A percentile compares a stretch with the other conserved stretches of the same genome.
phyloP scores from a whole-genome alignment of 2,888 invertebrate species.

The Aethes cnicana region DNA sequence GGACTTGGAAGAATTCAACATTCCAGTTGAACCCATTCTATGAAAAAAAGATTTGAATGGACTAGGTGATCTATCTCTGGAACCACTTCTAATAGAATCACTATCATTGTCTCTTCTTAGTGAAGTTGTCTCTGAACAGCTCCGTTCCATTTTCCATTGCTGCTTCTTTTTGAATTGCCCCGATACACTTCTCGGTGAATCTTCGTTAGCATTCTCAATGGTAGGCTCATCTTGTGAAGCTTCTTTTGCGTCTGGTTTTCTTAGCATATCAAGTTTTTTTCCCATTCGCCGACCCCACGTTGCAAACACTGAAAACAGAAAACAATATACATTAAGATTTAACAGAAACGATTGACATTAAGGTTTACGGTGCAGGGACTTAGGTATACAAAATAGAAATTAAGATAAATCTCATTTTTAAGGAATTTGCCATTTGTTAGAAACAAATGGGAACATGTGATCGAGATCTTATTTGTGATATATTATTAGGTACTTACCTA shows the following conservation, averaged over 20 bases:
- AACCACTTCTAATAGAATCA: conserved; percentile 73
- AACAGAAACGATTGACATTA: too few species aligned
- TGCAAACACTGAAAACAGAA: conserved; percentile 81
- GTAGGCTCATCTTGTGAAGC: conserved; percentile 59
- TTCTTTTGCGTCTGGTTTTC: conserved; percentile 85
- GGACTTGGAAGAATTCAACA: conserved; percentile 84
- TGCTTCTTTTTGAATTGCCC: conserved; percentile 81
- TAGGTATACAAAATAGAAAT: too few species aligned
- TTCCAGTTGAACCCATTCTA: conserved; percentile 89
- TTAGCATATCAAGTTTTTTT: conserved; percentile 88
- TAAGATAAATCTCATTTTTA: too few species aligned
- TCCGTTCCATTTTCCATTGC: conserved; percentile 83
- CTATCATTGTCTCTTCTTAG: conserved; percentile 72
- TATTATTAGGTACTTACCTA: too few species aligned
- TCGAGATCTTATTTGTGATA: too few species aligned
- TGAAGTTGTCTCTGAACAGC: conserved; percentile 74
- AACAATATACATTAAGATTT: conserved; percentile 2
- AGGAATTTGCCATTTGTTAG: too few species aligned
- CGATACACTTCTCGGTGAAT: conserved; percentile 57
- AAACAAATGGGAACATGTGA: too few species aligned
- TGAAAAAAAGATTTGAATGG: conserved; percentile 88
- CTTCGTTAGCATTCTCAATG: conserved; percentile 54
- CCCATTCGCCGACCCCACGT: conserved; percentile 91
- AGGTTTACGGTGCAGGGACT: too few species aligned
- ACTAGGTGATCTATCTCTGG: conserved; percentile 83